Evolutionary conservation across 1,140 invertebrate species (phyloP).

Genomic region (Aphelinus certus): DNA sequence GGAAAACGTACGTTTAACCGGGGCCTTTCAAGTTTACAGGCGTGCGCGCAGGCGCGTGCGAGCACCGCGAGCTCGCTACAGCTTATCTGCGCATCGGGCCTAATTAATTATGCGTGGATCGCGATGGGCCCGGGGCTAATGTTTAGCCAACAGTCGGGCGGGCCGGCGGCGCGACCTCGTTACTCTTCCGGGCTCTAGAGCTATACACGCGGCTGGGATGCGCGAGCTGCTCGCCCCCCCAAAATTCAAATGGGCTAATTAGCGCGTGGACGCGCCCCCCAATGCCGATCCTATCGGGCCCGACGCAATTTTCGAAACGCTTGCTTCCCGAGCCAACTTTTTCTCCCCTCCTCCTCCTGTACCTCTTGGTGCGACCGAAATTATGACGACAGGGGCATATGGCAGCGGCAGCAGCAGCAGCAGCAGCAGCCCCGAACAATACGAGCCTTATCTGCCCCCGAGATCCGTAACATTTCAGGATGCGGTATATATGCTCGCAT

Average conservation of each 20-base stretch:
- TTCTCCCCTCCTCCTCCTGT: conserved; percentile 8
- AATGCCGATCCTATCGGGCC: neutral
- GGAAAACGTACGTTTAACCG: too few relatives aligned
- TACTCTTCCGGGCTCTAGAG: conserved; percentile 11
- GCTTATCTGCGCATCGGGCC: conserved; percentile 24
- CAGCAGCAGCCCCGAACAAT: neutral
- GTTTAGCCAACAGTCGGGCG: conserved; percentile 31
- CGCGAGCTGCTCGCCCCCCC: neutral
- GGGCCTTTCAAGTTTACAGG: neutral
- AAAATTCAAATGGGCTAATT: conserved; percentile 37
- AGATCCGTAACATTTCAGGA: conserved; percentile 22
- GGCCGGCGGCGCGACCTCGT: neutral
- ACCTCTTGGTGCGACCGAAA: conserved; percentile 18
- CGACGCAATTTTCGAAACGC: conserved; percentile 19
- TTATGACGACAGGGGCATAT: conserved; percentile 14
- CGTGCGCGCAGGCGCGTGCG: conserved; percentile 2
- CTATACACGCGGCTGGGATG: conserved; percentile 4
- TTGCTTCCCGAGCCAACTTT: neutral
- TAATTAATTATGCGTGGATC: conserved; percentile 38
- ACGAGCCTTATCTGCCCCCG: neutral
- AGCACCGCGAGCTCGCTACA: too few relatives aligned
- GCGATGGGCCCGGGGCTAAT: conserved; percentile 26
- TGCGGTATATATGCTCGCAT: conserved; percentile 2
- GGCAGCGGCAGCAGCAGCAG: neutral
- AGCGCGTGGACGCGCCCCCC: neutral